Percentiles rank a stretch among this genome's conserved stretches.
phyloP scores from a whole-genome alignment of 2,888 invertebrate genomes.

The Heliconius erato region DNA sequence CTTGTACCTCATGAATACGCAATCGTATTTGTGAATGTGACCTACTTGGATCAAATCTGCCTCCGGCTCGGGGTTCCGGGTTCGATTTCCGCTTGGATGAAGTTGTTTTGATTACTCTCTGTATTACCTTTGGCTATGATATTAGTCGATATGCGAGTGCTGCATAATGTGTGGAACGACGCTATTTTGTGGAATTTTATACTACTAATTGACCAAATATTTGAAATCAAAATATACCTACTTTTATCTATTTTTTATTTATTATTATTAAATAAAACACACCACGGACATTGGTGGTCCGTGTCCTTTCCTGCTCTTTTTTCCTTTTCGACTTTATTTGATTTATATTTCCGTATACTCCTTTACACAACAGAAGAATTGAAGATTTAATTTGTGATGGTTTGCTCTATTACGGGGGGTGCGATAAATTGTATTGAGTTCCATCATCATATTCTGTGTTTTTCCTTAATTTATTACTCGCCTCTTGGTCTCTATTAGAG shows the following conservation, averaged over 20 bases:
- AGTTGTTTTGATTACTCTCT: constrained; percentile 40
- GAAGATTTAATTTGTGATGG: no score
- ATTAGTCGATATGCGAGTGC: background rate
- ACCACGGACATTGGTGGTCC: no score
- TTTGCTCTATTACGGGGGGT: no score
- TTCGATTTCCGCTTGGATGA: constrained; percentile 53
- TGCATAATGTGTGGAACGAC: constrained; percentile 1
- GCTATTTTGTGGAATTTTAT: background rate
- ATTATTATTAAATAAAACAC: no score
- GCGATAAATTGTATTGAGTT: no score
- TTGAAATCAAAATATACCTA: background rate
- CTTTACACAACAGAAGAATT: no score
- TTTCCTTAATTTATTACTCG: no score
- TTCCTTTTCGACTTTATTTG: no score
- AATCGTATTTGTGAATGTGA: constrained; percentile 46
- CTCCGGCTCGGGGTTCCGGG: constrained; percentile 44
- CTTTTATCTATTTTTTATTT: background rate
- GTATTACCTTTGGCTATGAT: constrained; percentile 6
- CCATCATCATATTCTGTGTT: no score
- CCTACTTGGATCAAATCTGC: constrained; percentile 46
- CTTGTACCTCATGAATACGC: constrained; percentile 43
- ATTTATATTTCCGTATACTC: no score
- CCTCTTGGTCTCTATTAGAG: no score
- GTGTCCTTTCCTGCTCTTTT: no score
- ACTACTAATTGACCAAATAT: background rate